Conservation (phyloP, 1,140 invertebrate species). For the Drosophila suzukii region DNA sequence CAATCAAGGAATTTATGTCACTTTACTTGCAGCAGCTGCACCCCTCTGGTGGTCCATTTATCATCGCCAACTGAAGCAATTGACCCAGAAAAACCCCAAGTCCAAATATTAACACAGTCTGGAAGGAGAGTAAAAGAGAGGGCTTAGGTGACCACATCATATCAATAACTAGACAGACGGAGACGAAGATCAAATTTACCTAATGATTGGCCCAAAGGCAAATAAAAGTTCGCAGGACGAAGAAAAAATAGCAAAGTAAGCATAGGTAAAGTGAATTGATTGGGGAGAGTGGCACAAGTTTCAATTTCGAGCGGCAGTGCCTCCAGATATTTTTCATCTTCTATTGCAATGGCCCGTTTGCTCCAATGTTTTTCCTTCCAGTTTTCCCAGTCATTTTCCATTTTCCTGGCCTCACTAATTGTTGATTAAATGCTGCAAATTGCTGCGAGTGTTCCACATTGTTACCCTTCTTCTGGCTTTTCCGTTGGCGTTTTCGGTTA, state of each 20-base stretch:
- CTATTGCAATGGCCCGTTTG: not conserved
- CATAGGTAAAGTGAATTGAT: constrained; percentile 49
- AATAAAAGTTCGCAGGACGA: constrained; percentile 47
- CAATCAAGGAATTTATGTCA: constrained; percentile 8
- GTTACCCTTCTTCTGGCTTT: constrained; percentile 3
- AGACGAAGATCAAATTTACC: constrained; percentile 34
- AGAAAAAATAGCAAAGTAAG: constrained; percentile 23
- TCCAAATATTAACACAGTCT: constrained; percentile 57
- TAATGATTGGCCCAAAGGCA: constrained; percentile 56
- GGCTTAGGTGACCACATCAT: constrained; percentile 26
- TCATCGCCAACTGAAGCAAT: constrained; percentile 35
- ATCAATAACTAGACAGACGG: constrained; percentile 48
- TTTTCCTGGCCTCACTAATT: constrained; percentile 50
- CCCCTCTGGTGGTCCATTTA: constrained; percentile 12
- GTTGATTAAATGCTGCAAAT: constrained; percentile 65
- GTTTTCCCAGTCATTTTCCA: constrained; percentile 13
- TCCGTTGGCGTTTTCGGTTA: constrained; percentile 13
- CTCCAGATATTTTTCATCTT: constrained; percentile 16
- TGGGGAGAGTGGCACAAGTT: constrained; percentile 28
- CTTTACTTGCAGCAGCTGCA: constrained; percentile 14
- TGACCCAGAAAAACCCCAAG: constrained; percentile 59
- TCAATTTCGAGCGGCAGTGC: constrained; percentile 10
- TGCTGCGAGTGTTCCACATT: constrained; percentile 22
- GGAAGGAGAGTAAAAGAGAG: not conserved
- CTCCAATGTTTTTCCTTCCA: not conserved